Evolutionary conservation across 2,797 vertebrate genomes (phyloP).

Genomic region (Enteromius treurensis): DNA sequence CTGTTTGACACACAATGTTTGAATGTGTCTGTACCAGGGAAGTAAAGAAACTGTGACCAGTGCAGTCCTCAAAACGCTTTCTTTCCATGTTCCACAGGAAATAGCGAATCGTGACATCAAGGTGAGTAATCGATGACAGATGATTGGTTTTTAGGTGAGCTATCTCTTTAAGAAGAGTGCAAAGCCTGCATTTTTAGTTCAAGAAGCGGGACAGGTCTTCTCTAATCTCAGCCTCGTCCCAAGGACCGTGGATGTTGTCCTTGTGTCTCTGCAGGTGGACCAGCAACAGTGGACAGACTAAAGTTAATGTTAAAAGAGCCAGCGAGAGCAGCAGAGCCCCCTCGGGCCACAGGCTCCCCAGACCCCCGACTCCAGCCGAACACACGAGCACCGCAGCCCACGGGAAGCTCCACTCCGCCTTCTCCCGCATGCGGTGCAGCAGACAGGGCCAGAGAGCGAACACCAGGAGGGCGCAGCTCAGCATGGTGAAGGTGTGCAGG

Average conservation of each 20-base stretch:
- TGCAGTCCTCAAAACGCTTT: not conserved
- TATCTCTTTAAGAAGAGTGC: not conserved
- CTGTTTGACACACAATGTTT: not conserved
- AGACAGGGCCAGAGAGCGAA: slow-evolving; percentile 97
- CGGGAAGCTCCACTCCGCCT: slow-evolving; percentile 77
- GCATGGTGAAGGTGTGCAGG: slow-evolving; percentile 92
- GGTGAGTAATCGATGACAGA: not conserved
- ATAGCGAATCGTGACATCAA: not conserved
- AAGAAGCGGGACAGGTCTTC: slow-evolving; percentile 90
- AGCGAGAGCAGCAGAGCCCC: slow-evolving; percentile 84
- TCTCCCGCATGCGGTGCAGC: slow-evolving; percentile 86
- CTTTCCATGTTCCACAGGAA: not conserved
- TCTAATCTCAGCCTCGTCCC: slow-evolving; percentile 97
- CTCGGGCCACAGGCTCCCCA: slow-evolving; percentile 80
- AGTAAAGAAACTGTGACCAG: not conserved
- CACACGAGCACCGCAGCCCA: slow-evolving; percentile 84
- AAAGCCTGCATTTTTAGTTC: slow-evolving; percentile 62
- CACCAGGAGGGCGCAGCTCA: slow-evolving; percentile 92
- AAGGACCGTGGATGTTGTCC: slow-evolving; percentile 97
- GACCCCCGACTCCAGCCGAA: slow-evolving; percentile 75
- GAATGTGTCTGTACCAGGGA: not conserved
- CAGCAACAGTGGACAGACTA: slow-evolving; percentile 90
- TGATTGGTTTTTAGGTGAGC: not conserved
- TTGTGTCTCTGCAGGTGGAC: slow-evolving; percentile 91
- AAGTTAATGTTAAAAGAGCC: slow-evolving; percentile 81